phyloP scores from a whole-genome alignment of 2,888 invertebrate species.

The Strigamia transsilvanica region DNA sequence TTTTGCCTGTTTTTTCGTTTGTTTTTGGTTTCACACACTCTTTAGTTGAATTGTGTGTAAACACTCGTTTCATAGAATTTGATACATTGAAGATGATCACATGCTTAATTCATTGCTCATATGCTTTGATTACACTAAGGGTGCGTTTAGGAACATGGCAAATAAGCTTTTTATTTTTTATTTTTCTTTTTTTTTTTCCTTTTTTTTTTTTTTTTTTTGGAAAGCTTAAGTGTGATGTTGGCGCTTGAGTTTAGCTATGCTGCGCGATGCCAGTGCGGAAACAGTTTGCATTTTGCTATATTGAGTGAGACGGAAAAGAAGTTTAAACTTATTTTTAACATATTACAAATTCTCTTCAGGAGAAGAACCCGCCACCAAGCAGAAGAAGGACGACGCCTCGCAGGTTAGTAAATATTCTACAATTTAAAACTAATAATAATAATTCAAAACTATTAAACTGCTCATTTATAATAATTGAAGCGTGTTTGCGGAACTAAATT shows the following conservation, averaged over 20 bases:
- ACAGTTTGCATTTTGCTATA: background rate
- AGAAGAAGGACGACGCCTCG: conserved; percentile 35
- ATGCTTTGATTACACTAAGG: background rate
- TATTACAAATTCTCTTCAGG: conserved; percentile 52
- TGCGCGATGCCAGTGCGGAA: too few relatives aligned
- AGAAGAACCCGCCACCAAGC: conserved; percentile 52
- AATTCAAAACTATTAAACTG: too few relatives aligned
- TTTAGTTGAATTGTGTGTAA: background rate
- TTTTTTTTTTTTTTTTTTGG: background rate
- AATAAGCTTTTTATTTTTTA: background rate
- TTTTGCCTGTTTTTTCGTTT: conserved; percentile 34
- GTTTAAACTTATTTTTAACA: conserved; percentile 11
- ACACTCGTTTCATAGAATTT: background rate
- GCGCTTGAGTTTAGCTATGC: background rate
- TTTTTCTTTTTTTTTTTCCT: background rate
- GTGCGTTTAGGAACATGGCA: conserved; percentile 17
- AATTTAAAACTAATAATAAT: too few relatives aligned
- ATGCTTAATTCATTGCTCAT: background rate
- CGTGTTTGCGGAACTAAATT: too few relatives aligned
- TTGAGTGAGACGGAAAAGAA: conserved; percentile 22
- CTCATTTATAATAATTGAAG: too few relatives aligned
- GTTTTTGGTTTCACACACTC: background rate
- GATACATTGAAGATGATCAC: background rate
- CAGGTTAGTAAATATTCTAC: conserved; percentile 2
- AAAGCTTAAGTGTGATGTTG: background rate